Percentiles rank a stretch among this genome's conserved stretches.
Evolutionary conservation across 2,797 vertebrate species (phyloP).

Genomic region (Oreochromis mossambicus): DNA sequence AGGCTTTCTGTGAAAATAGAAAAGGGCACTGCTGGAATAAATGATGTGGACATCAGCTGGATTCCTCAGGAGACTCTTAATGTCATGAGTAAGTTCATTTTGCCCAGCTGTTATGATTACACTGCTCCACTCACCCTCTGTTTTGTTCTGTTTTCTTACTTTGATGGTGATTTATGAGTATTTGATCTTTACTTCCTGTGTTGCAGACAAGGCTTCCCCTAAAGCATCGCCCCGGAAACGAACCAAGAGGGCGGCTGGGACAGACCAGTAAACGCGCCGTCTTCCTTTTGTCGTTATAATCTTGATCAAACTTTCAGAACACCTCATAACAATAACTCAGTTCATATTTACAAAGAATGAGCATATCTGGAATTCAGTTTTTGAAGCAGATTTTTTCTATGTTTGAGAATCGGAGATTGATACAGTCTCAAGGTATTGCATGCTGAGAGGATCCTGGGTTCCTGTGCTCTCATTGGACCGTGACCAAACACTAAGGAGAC

Average conservation of each 20-base stretch:
- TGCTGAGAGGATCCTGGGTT: constrained; percentile 9
- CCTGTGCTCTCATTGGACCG: background rate
- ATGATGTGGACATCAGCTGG: constrained; percentile 81
- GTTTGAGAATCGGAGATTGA: background rate
- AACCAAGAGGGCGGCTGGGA: constrained; percentile 70
- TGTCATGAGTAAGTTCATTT: constrained; percentile 70
- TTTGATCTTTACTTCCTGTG: constrained; percentile 20
- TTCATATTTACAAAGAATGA: constrained; percentile 4
- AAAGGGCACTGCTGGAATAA: constrained; percentile 71
- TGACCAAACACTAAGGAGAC: constrained; percentile 15
- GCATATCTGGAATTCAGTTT: constrained; percentile 1
- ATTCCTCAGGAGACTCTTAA: constrained; percentile 81
- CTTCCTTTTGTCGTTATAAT: constrained; percentile 2
- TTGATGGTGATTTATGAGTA: background rate
- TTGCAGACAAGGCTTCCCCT: constrained; percentile 73
- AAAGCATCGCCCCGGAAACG: constrained; percentile 76
- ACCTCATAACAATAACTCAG: constrained; percentile 2
- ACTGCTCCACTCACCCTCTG: background rate
- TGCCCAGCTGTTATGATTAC: background rate
- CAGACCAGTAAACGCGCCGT: constrained; percentile 57
- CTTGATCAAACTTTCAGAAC: constrained; percentile 25
- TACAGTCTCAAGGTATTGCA: background rate
- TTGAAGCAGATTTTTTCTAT: background rate
- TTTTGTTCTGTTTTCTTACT: background rate
- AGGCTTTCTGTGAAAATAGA: constrained; percentile 73